Base-by-base conservation (phyloP, 2,797 vertebrate genomes). In the Neoniphon sammara region DNA sequence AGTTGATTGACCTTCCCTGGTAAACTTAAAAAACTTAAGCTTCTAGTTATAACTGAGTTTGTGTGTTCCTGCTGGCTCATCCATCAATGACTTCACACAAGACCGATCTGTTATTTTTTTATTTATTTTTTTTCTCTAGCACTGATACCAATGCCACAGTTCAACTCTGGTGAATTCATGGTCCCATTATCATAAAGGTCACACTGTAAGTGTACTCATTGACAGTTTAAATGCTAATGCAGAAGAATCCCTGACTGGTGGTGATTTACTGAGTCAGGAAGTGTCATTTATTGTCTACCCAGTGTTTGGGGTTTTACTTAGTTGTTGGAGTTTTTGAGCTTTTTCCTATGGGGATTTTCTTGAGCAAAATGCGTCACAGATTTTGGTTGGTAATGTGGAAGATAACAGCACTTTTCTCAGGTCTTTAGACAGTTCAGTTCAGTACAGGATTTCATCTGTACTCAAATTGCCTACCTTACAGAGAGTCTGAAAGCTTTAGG, bases 171-270 rank as follows among this genome's bases (percentile, higher is more conserved):
- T 55, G 62, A 27, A 15, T 66, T 65, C 21, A 20, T 0, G 50
- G 31, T 74, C 47, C 62, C 2, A 18, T 77, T 69, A 61, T 70
- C 67, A 30, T 23, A 44, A 82, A 78, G 83, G 72, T 76, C 36
- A 67, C 71, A 47, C 63, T 44, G 61, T 54, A 23, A n/a, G 46
- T 58, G 23, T 14, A 25, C 53, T 61, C 56, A 27, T 5, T 72
- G 47, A 65, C 47, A 42, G 11, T 49, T 67, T 52, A n/a, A 21
- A 7, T 25, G 11, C 7, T 1, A 15, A 20, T 15, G 17, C 9
- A 27, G 34, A 52, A 20, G 20, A 50, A 7, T 27, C 31, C 11
- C 23, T 58, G 20, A 17, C 50, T 70, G 70, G 62, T 25, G n/a
- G 64, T 55, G 66, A 77, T 59, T 56, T 23, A 55, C 39, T 46